Conservation (phyloP, 2,797 vertebrate species). For the Hephaestus fuliginosus region DNA sequence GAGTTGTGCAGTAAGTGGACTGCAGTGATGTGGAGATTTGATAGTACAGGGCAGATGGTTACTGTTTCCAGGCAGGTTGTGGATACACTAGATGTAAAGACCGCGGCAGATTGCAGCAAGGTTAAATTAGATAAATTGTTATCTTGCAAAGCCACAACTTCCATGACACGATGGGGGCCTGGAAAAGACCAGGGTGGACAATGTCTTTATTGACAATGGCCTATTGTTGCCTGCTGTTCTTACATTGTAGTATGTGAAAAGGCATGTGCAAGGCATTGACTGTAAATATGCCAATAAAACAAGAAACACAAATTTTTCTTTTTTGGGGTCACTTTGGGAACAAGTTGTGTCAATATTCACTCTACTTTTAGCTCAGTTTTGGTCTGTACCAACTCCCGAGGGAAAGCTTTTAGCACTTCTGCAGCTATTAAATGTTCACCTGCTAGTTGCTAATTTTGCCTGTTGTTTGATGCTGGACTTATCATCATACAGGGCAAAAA, state of each 20-base stretch:
- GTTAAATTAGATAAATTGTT: neutral
- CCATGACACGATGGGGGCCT: neutral
- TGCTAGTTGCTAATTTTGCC: too few species aligned
- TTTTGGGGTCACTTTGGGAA: neutral
- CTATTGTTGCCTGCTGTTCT: neutral
- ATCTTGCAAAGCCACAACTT: neutral
- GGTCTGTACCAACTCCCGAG: too few species aligned
- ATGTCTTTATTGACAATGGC: neutral
- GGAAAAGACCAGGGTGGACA: neutral
- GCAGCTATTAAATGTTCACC: too few species aligned
- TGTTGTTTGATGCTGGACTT: too few species aligned
- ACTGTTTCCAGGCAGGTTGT: neutral
- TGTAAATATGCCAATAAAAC: neutral
- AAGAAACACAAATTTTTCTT: neutral
- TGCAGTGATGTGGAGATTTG: constrained; percentile 10
- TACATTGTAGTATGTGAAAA: neutral
- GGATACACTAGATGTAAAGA: neutral
- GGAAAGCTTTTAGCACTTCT: too few species aligned
- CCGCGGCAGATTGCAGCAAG: neutral
- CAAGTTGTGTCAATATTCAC: too few species aligned
- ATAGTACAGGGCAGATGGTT: neutral
- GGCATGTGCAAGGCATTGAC: neutral
- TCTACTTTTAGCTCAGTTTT: too few species aligned
- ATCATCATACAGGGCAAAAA: neutral
- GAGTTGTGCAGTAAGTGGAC: neutral